Conservation (phyloP, 2,888 invertebrate genomes). For the Aphodius granarius region DNA sequence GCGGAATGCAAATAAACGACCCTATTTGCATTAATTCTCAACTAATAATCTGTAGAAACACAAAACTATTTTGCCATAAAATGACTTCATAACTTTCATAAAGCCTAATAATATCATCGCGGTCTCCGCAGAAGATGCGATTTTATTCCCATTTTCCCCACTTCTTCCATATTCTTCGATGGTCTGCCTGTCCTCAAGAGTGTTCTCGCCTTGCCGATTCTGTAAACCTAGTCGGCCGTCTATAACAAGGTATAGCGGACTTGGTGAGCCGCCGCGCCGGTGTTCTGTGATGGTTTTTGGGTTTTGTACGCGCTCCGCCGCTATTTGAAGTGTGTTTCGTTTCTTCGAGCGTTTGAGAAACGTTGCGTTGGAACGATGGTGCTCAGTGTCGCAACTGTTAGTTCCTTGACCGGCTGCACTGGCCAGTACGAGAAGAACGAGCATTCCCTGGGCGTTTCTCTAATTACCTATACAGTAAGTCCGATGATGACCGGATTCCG, state of each 20-base stretch:
- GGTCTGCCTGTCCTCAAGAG: neutral
- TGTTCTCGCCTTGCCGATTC: neutral
- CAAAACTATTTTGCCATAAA: no score
- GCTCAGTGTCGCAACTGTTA: conserved; percentile 48
- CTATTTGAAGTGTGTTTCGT: conserved; percentile 1
- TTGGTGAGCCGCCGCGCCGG: neutral
- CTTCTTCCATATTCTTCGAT: neutral
- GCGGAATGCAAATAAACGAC: neutral
- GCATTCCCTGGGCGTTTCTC: conserved; percentile 42
- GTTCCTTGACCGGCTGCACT: conserved; percentile 44
- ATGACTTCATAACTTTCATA: no score
- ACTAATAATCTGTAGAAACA: no score
- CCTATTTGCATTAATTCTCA: neutral
- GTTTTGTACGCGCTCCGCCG: neutral
- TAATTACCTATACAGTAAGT: conserved; percentile 47
- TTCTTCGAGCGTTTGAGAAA: neutral
- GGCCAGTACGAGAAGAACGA: conserved; percentile 43
- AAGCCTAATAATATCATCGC: no score
- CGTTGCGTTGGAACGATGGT: conserved; percentile 43
- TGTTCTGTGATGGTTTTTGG: neutral
- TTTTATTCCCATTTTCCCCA: neutral
- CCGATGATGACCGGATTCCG: neutral
- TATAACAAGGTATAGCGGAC: neutral
- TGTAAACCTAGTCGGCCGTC: neutral
- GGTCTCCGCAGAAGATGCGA: neutral